Conservation (phyloP, 2,113 vertebrate genomes). For the Hippocampus comes region DNA sequence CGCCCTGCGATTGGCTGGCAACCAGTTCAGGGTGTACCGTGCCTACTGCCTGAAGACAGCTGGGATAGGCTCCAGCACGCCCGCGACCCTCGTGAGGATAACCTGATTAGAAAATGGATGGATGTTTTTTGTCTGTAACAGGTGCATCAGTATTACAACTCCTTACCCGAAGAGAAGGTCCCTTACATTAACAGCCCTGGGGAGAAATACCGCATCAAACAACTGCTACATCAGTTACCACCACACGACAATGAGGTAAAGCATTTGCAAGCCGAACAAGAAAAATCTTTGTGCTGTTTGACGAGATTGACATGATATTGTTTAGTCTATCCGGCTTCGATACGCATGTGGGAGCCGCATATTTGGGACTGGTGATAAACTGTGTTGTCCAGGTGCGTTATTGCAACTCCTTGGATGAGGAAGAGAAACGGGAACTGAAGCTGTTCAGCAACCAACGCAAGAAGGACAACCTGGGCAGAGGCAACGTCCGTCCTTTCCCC, state of each 20-base stretch:
- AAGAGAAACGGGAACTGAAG: constrained; percentile 94
- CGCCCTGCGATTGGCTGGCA: too few species aligned
- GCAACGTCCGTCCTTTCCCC: constrained; percentile 90
- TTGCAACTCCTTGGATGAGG: constrained; percentile 91
- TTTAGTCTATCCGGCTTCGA: neutral
- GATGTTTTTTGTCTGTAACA: constrained; percentile 50
- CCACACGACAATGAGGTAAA: constrained; percentile 96
- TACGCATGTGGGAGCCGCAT: neutral
- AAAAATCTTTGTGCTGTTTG: neutral
- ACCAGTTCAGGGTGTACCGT: too few species aligned
- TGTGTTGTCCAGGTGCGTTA: constrained; percentile 81
- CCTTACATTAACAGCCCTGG: constrained; percentile 97
- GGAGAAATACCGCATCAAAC: constrained; percentile 93
- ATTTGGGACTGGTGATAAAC: constrained; percentile 2
- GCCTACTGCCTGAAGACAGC: too few species aligned
- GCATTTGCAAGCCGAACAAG: neutral
- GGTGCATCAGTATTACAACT: constrained; percentile 98
- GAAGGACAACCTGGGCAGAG: constrained; percentile 90
- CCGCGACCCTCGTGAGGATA: too few species aligned
- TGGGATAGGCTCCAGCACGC: too few species aligned
- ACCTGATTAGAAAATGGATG: too few species aligned
- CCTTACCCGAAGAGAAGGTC: constrained; percentile 94
- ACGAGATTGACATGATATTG: neutral
- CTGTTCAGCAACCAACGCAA: constrained; percentile 96
- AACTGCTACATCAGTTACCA: constrained; percentile 92